Evolutionary conservation across 2,888 invertebrate genomes (phyloP).

Genomic region (Melinopterus prodromus): DNA sequence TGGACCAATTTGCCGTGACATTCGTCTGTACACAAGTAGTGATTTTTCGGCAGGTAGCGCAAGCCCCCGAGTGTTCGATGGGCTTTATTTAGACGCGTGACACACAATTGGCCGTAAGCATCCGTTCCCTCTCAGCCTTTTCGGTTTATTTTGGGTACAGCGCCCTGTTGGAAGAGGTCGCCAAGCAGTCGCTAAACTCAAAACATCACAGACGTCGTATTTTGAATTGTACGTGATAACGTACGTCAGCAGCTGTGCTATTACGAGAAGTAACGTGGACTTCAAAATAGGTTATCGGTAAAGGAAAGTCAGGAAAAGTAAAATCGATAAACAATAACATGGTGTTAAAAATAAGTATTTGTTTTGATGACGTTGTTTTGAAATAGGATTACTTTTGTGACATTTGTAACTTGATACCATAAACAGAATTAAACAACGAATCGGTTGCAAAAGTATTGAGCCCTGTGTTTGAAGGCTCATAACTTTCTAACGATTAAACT

Average conservation of each 20-base stretch:
- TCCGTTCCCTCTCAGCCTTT: not conserved
- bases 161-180: not conserved
- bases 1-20: slow-evolving; percentile 4
- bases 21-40: not conserved
- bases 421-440: too few species aligned
- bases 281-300: not conserved
- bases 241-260: not conserved
- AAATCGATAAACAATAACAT: not conserved
- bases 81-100: not conserved
- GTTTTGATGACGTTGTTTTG: too few species aligned
- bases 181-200: slow-evolving; percentile 4
- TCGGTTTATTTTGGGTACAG: not conserved
- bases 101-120: not conserved
- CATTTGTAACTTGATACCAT: too few species aligned
- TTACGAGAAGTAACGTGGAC: not conserved
- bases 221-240: not conserved
- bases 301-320: not conserved
- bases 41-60: not conserved
- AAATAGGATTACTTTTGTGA: too few species aligned
- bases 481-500: too few species aligned
- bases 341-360: too few species aligned
- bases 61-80: not conserved
- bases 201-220: not conserved
- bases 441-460: too few species aligned
- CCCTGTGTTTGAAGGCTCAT: too few species aligned